These are phyloP conservation scores for Eulithis prunata DNA, from an alignment of 2,888 invertebrate species.

Conservation along the genomic window DNA sequence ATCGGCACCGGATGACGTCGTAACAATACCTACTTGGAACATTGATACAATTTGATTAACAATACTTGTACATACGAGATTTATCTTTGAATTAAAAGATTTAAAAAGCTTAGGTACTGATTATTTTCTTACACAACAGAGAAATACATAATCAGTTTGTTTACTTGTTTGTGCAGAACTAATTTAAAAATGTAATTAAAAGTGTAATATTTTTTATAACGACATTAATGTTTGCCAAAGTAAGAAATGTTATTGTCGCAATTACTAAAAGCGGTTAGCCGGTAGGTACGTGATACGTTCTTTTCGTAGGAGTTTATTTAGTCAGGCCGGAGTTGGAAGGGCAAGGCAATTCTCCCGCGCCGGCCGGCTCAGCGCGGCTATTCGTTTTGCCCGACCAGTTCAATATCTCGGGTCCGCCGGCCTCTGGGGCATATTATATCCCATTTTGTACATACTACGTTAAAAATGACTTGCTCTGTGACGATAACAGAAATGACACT, in stretches of 20 bases:
- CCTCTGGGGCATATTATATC: constrained; percentile 63
- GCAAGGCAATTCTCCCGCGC: constrained; percentile 50
- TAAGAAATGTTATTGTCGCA: neutral
- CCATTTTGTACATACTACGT: constrained; percentile 67
- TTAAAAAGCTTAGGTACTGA: neutral
- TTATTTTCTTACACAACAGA: neutral
- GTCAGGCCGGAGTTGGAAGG: constrained; percentile 33
- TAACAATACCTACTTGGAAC: too few relatives aligned
- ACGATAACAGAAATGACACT: constrained; percentile 67
- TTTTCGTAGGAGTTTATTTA: constrained; percentile 38
- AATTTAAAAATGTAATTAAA: too few relatives aligned
- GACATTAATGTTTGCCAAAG: neutral
- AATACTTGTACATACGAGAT: too few relatives aligned
- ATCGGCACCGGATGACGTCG: too few relatives aligned
- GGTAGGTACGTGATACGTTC: constrained; percentile 11
- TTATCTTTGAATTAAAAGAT: too few relatives aligned
- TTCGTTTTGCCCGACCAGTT: constrained; percentile 59
- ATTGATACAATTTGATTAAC: too few relatives aligned
- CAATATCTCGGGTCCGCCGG: constrained; percentile 67
- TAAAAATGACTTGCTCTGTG: constrained; percentile 70
- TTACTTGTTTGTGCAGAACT: too few relatives aligned
- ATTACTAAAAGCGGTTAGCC: constrained; percentile 10
- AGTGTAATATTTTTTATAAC: too few relatives aligned
- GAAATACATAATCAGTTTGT: neutral
- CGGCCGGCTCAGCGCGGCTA: constrained; percentile 50